A percentile compares a stretch with the other conserved stretches of the same genome.
Evolutionary conservation across 2,113 vertebrate genomes (phyloP).

Genomic region (Morone chrysops): DNA sequence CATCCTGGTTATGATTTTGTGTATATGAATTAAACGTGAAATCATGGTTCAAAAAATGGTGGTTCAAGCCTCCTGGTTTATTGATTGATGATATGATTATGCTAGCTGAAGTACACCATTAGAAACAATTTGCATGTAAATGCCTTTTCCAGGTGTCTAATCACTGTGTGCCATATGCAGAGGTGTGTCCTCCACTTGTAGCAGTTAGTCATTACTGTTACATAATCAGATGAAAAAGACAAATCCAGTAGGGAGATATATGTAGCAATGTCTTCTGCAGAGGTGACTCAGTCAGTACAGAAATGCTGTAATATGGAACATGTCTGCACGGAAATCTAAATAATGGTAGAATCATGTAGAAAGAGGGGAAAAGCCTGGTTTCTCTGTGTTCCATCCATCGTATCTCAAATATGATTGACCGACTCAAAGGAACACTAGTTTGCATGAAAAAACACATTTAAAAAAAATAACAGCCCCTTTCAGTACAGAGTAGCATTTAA

Average conservation of each 20-base stretch:
- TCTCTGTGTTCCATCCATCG: not conserved
- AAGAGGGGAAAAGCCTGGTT: not conserved
- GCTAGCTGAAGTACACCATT: not conserved
- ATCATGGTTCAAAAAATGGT: too few species aligned
- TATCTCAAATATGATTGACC: not conserved
- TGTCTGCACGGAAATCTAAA: not conserved
- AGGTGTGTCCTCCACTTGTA: not conserved
- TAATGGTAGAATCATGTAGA: slow-evolving; percentile 20
- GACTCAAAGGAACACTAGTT: not conserved
- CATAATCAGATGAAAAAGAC: too few species aligned
- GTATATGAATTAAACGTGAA: too few species aligned
- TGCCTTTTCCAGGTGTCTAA: not conserved
- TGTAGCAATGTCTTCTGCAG: not conserved
- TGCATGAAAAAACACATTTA: slow-evolving; percentile 21
- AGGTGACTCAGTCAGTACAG: not conserved
- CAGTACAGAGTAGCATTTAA: not conserved
- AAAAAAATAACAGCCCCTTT: not conserved
- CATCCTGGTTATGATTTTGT: too few species aligned
- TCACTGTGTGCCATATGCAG: not conserved
- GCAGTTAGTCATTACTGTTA: too few species aligned
- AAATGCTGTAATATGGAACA: not conserved
- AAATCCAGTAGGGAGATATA: too few species aligned
- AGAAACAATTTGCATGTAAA: not conserved
- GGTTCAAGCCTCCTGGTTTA: too few species aligned
- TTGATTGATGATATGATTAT: too few species aligned